phyloP scores from a whole-genome alignment of 2,888 invertebrate species.

The Cantharis rufa region DNA sequence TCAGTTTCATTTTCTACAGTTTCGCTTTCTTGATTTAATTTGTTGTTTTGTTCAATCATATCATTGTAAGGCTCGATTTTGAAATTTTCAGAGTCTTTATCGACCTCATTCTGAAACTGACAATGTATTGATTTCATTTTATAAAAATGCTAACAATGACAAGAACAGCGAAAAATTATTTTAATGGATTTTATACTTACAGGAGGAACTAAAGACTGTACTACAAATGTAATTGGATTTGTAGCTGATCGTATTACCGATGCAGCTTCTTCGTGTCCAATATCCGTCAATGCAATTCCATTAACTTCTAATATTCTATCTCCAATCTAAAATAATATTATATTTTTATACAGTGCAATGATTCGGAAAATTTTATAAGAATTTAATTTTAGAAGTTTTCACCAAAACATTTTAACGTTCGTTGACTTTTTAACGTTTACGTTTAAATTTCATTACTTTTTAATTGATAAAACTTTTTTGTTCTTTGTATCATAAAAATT shows the following conservation, averaged over 20 bases:
- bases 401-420: background rate
- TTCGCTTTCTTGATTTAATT: background rate
- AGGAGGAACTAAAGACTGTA: slow-evolving; percentile 81
- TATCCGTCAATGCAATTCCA: slow-evolving; percentile 84
- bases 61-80: background rate
- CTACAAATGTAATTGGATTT: slow-evolving; percentile 85
- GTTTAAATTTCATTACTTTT: too few species aligned
- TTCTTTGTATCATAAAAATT: too few species aligned
- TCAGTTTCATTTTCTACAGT: background rate
- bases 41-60: background rate
- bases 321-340: slow-evolving; percentile 66
- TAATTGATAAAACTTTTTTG: too few species aligned
- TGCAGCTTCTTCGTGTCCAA: slow-evolving; percentile 93
- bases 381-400: background rate
- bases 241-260: slow-evolving; percentile 90
- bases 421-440: background rate
- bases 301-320: slow-evolving; percentile 91
- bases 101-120: background rate
- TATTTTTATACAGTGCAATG: background rate
- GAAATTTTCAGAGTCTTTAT: background rate
- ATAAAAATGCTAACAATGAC: background rate
- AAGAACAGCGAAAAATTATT: too few species aligned
- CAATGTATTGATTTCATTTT: background rate
- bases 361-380: background rate
- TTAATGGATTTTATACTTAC: slow-evolving; percentile 58